A percentile compares a stretch with the other conserved stretches of the same genome.
phyloP scores from a whole-genome alignment of 2,888 invertebrate species.

The Chymomyza procnemis region DNA sequence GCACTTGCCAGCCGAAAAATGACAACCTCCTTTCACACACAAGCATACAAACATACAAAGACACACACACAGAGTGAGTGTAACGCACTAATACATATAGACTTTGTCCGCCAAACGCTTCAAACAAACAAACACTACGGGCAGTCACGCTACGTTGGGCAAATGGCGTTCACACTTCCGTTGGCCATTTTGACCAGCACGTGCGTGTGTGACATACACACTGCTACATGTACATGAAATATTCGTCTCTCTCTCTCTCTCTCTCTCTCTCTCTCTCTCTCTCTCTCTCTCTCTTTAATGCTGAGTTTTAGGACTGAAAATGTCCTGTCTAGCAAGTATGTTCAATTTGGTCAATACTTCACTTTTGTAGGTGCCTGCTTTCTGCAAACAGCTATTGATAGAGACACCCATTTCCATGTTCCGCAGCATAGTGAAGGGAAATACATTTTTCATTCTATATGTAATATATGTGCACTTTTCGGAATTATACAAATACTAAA shows the following conservation, averaged over 20 bases:
- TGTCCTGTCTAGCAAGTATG: neutral
- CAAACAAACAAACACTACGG: neutral
- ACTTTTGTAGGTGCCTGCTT: too few species aligned
- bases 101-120: neutral
- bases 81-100: neutral
- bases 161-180: conserved; percentile 22
- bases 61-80: neutral
- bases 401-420: too few species aligned
- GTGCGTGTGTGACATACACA: neutral
- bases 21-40: neutral
- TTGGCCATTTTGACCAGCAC: conserved; percentile 8
- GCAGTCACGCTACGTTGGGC: conserved; percentile 1
- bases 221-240: neutral
- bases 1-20: neutral
- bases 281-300: neutral
- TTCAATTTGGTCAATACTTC: too few species aligned
- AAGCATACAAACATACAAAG: neutral
- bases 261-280: neutral
- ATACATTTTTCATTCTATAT: too few species aligned
- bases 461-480: too few species aligned
- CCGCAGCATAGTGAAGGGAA: too few species aligned
- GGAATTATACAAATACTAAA: too few species aligned
- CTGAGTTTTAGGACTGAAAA: neutral
- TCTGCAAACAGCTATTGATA: too few species aligned
- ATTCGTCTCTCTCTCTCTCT: neutral